Percentiles rank a stretch among this genome's conserved stretches.
These are phyloP conservation scores for Ditula angustiorana DNA, from an alignment of 2,888 invertebrate species.

Conservation along the genomic window DNA sequence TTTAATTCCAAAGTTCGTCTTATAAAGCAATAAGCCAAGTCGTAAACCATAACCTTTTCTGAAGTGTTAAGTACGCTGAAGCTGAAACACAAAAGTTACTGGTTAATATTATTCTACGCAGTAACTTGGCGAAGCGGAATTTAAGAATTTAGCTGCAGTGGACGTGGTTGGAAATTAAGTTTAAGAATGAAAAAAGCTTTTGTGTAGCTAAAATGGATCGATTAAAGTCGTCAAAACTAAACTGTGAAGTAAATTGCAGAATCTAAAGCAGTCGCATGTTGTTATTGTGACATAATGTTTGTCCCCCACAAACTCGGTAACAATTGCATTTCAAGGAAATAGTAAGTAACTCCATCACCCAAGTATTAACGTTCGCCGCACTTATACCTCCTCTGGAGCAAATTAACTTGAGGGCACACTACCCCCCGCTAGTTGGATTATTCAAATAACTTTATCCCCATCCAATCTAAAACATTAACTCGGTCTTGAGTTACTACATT, in stretches of 20 bases:
- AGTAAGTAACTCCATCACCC: constrained; percentile 12
- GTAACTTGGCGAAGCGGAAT: constrained; percentile 13
- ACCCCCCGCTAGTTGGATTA: constrained; percentile 45
- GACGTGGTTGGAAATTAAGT: constrained; percentile 22
- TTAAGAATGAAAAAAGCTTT: not conserved
- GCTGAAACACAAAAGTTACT: constrained; percentile 33
- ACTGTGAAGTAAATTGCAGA: not conserved
- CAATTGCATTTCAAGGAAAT: not conserved
- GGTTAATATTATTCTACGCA: constrained; percentile 36
- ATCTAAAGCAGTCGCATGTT: not conserved
- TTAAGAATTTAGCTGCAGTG: constrained; percentile 14
- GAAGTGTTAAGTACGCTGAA: constrained; percentile 13
- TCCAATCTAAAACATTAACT: constrained; percentile 44
- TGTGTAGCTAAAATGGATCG: not conserved
- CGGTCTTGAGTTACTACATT: constrained; percentile 41
- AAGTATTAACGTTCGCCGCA: constrained; percentile 17
- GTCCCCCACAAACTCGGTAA: not conserved
- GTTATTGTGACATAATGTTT: not conserved
- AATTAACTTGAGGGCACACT: constrained; percentile 45
- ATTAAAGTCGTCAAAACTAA: not conserved
- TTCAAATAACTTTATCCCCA: constrained; percentile 45
- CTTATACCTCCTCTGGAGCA: constrained; percentile 40
- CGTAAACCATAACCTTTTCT: constrained; percentile 30
- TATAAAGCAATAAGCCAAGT: constrained; percentile 27
- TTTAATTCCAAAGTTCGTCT: constrained; percentile 17